Conservation (phyloP, 2,888 invertebrate species). For the Sarcophaga subvicina region DNA sequence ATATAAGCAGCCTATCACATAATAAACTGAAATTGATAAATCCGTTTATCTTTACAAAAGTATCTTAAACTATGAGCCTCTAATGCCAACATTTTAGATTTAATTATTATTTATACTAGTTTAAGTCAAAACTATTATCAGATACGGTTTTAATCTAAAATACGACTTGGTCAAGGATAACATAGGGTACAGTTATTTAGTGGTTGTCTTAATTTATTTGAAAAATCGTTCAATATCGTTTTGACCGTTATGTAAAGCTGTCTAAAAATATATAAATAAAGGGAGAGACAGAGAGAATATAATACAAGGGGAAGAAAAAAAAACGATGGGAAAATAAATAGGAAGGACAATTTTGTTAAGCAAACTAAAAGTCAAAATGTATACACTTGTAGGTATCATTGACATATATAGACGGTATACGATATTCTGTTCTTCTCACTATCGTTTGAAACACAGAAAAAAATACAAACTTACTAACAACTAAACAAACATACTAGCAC, state of each 20-base stretch:
- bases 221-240: neutral
- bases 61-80: too few relatives aligned
- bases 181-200: too few relatives aligned
- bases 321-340: neutral
- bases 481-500: neutral
- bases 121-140: too few relatives aligned
- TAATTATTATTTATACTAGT: too few relatives aligned
- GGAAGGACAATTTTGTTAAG: constrained; percentile 30
- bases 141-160: too few relatives aligned
- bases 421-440: neutral
- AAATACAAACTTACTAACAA: neutral
- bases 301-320: too few relatives aligned
- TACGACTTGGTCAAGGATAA: too few relatives aligned
- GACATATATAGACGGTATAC: constrained; percentile 17
- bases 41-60: too few relatives aligned
- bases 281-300: neutral
- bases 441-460: neutral
- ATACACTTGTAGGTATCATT: constrained; percentile 19
- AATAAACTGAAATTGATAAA: too few relatives aligned
- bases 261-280: constrained; percentile 2
- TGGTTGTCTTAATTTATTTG: neutral
- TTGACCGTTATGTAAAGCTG: constrained; percentile 29
- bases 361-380: constrained; percentile 52
- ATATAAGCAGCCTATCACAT: too few relatives aligned
- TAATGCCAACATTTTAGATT: too few relatives aligned